These are phyloP conservation scores for Pseudopleuronectes americanus DNA, from an alignment of 2,797 vertebrate genomes.

Conservation along the genomic window DNA sequence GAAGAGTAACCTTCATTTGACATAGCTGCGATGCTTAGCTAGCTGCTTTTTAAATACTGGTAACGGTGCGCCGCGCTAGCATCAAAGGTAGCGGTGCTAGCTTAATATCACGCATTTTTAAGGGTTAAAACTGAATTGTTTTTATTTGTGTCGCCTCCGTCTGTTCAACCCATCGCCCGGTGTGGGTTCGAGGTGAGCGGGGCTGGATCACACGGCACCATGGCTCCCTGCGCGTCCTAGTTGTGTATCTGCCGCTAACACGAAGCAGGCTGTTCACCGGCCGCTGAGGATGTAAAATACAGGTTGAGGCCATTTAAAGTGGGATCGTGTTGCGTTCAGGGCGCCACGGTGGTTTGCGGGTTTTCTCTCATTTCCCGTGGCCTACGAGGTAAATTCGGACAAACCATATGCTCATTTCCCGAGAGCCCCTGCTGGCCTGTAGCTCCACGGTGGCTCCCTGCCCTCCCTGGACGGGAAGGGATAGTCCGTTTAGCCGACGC, in stretches of 20 bases:
- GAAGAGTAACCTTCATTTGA: constrained; percentile 87
- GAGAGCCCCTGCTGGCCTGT: not conserved
- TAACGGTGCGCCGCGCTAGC: constrained; percentile 46
- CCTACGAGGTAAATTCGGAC: not conserved
- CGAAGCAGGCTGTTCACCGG: not conserved
- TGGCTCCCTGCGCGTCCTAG: not conserved
- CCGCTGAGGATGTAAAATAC: not conserved
- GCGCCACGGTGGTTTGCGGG: no score
- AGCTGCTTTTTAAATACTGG: constrained; percentile 42
- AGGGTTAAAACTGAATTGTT: not conserved
- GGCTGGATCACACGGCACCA: not conserved
- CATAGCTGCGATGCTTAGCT: constrained; percentile 80
- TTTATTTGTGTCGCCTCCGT: not conserved
- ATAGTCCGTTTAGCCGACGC: constrained; percentile 65
- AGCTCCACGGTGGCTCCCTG: constrained; percentile 6
- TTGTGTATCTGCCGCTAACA: constrained; percentile 9
- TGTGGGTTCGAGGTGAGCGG: fast-evolving
- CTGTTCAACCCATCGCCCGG: not conserved
- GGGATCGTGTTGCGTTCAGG: not conserved
- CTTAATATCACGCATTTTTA: not conserved
- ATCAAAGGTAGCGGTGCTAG: constrained; percentile 13
- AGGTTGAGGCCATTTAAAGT: constrained; percentile 14
- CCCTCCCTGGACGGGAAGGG: constrained; percentile 30
- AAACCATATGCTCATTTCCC: constrained; percentile 44
- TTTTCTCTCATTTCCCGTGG: not conserved